Conservation (phyloP, 2,888 invertebrate genomes). For the Orthonychiurus folsomi region DNA sequence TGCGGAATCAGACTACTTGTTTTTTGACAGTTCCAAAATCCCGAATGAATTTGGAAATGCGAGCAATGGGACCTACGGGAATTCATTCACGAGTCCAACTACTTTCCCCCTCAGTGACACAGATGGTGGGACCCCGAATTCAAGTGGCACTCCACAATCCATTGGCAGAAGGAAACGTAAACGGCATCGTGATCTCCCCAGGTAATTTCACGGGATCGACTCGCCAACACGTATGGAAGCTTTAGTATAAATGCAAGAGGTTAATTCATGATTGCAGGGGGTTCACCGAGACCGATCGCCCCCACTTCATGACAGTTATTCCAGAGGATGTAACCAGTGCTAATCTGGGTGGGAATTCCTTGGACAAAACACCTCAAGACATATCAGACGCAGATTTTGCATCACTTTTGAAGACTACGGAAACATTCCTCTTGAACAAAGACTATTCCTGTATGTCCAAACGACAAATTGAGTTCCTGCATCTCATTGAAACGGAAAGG, state of each 20-base stretch:
- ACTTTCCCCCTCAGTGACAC: conserved; percentile 22
- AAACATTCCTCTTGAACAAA: conserved; percentile 22
- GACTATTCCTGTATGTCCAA: conserved; percentile 61
- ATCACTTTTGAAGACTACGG: conserved; percentile 29
- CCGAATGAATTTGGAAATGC: conserved; percentile 50
- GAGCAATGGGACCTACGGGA: conserved; percentile 24
- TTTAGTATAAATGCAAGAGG: no score
- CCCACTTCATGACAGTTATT: conserved; percentile 46
- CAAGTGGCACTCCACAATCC: conserved; percentile 15
- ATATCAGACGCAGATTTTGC: conserved; percentile 34
- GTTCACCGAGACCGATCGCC: no score
- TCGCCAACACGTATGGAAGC: no score
- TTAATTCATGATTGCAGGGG: no score
- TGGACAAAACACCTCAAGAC: conserved; percentile 30
- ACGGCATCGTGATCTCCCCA: conserved; percentile 30
- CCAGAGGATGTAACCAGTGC: conserved; percentile 49
- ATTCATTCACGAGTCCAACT: conserved; percentile 28
- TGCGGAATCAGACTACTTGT: conserved; percentile 79
- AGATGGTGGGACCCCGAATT: conserved; percentile 21
- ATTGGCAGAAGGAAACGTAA: conserved; percentile 33
- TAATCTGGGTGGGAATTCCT: conserved; percentile 35
- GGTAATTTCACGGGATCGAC: no score
- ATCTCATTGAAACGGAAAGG: conserved; percentile 89
- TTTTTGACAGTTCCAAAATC: conserved; percentile 48
- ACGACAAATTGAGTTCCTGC: conserved; percentile 75